Evolutionary conservation across 2,113 vertebrate species (phyloP).

Genomic region (Gnathonemus longibarbis): DNA sequence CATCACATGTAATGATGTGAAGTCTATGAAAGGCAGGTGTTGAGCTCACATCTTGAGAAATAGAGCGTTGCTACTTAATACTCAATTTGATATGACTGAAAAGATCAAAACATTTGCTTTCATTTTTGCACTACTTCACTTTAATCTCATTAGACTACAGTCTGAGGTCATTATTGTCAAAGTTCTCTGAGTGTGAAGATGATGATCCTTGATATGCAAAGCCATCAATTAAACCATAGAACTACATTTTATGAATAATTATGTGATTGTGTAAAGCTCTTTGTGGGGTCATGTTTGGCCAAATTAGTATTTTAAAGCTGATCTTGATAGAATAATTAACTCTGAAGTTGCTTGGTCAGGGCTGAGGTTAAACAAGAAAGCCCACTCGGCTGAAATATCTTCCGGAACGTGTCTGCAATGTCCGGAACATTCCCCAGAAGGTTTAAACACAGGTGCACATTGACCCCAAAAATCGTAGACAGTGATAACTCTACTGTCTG

Average conservation of each 20-base stretch:
- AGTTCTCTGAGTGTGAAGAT: not conserved
- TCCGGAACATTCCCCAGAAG: not conserved
- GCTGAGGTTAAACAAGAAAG: not conserved
- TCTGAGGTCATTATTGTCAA: not conserved
- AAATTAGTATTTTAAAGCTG: not conserved
- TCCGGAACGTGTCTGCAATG: not conserved
- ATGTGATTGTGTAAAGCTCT: not conserved
- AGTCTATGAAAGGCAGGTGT: not conserved
- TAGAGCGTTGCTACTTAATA: not conserved
- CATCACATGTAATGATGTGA: not conserved
- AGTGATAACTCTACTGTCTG: not conserved
- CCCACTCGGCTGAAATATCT: not conserved
- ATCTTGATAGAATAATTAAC: not conserved
- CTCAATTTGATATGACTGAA: not conserved
- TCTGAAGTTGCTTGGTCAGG: conserved; percentile 8
- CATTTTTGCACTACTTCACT: not conserved
- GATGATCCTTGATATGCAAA: not conserved
- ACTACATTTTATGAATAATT: not conserved
- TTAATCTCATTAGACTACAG: conserved; percentile 12
- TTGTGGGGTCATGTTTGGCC: not conserved
- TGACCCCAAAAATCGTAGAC: not conserved
- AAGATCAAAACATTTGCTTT: not conserved
- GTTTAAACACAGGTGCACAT: not conserved
- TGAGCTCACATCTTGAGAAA: not conserved
- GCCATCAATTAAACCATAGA: not conserved